Evolutionary conservation across 2,888 invertebrate genomes (phyloP).

Genomic region (Lasioglossum figueresi): DNA sequence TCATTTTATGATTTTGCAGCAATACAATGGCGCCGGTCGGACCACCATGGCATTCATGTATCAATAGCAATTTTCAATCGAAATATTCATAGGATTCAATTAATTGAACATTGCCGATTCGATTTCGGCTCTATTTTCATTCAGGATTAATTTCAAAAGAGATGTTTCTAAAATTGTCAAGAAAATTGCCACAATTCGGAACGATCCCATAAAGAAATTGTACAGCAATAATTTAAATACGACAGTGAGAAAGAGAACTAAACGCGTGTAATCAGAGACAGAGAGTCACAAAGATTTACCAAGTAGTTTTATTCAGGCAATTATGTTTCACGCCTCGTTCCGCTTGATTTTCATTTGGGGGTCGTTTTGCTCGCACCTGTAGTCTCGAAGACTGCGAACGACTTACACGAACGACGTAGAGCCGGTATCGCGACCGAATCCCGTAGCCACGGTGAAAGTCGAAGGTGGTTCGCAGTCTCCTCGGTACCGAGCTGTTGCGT

Average conservation of each 20-base stretch:
- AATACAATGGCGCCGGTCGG: no score
- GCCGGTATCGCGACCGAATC: background rate
- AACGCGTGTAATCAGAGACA: background rate
- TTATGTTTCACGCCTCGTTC: background rate
- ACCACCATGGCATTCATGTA: no score
- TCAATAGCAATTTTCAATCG: no score
- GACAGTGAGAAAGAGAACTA: background rate
- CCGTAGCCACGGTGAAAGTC: conserved; percentile 20
- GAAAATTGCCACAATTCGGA: no score
- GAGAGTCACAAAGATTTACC: background rate
- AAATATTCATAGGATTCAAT: no score
- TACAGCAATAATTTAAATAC: background rate
- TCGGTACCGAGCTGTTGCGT: background rate
- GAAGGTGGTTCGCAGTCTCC: background rate
- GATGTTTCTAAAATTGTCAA: no score
- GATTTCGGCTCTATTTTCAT: background rate
- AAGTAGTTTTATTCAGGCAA: background rate
- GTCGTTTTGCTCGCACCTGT: background rate
- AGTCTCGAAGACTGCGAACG: background rate
- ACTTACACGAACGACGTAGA: conserved; percentile 9
- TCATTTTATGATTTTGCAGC: background rate
- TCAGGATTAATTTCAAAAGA: background rate
- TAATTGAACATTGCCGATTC: no score
- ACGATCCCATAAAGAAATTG: no score
- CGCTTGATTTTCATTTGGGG: background rate